Evolutionary conservation across 2,113 vertebrate genomes (phyloP).

Genomic region (Melospiza georgiana): DNA sequence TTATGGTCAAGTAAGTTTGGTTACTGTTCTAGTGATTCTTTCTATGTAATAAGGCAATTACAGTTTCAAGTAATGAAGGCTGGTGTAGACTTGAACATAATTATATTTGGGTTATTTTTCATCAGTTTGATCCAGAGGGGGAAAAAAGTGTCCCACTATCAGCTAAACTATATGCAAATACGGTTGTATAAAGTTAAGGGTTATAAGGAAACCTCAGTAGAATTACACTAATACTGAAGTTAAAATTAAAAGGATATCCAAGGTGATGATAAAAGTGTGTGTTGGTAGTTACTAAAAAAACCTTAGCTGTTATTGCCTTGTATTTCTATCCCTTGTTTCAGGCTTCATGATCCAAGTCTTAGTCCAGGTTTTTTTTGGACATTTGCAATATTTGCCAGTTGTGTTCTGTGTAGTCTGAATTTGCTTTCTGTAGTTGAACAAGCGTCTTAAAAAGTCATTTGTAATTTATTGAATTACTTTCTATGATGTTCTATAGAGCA

Average conservation of each 20-base stretch:
- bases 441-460: conserved; percentile 98
- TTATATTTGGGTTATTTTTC: conserved; percentile 72
- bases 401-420: conserved; percentile 98
- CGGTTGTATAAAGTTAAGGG: conserved; percentile 76
- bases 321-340: conserved; percentile 85
- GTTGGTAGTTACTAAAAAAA: conserved; percentile 89
- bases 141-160: conserved; percentile 70
- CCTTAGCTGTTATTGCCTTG: conserved; percentile 86
- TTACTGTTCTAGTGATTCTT: conserved; percentile 81
- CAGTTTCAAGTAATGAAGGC: conserved; percentile 75
- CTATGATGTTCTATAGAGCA: conserved; percentile 99
- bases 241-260: conserved; percentile 77
- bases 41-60: conserved; percentile 80
- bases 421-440: conserved; percentile 98
- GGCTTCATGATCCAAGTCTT: conserved; percentile 90
- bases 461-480: conserved; percentile 99
- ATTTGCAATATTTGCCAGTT: conserved; percentile 98
- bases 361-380: conserved; percentile 87
- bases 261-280: conserved; percentile 80
- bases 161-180: conserved; percentile 75
- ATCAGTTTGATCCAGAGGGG: conserved; percentile 67
- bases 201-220: conserved; percentile 78
- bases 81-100: conserved; percentile 72
- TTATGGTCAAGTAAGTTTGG: conserved; percentile 79
- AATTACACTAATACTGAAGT: conserved; percentile 86